phyloP scores from a whole-genome alignment of 2,797 vertebrate genomes.

The Poeciliopsis infans region DNA sequence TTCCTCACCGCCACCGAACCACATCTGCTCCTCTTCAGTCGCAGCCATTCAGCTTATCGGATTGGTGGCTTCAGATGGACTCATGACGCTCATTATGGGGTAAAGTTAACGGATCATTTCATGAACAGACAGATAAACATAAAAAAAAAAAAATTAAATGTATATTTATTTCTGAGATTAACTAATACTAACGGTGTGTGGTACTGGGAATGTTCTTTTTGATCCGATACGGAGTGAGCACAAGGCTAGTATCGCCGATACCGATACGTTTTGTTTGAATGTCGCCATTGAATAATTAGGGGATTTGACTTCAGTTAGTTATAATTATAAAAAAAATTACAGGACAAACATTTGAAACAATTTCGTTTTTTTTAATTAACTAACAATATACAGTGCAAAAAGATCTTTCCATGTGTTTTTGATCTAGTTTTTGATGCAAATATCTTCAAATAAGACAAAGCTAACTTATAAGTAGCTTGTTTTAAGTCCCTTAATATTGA shows the following conservation, averaged over 20 bases:
- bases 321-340: not conserved
- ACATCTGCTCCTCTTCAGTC: not conserved
- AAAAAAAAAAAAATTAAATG: not conserved
- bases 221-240: not conserved
- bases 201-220: not conserved
- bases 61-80: not conserved
- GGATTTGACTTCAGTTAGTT: not conserved
- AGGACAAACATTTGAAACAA: not conserved
- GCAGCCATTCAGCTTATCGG: not conserved
- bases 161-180: not conserved
- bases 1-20: not conserved
- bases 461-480: no score
- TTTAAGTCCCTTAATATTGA: no score
- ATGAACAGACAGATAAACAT: not conserved
- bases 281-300: not conserved
- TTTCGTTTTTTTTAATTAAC: not conserved
- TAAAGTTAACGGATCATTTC: not conserved
- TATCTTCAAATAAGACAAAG: no score
- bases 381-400: not conserved
- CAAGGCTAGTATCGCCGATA: not conserved
- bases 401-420: no score
- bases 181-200: not conserved
- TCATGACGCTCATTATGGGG: not conserved
- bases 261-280: not conserved
- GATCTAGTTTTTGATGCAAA: no score